Conservation (phyloP, 2,797 vertebrate genomes). For the Aphelocoma californica region DNA sequence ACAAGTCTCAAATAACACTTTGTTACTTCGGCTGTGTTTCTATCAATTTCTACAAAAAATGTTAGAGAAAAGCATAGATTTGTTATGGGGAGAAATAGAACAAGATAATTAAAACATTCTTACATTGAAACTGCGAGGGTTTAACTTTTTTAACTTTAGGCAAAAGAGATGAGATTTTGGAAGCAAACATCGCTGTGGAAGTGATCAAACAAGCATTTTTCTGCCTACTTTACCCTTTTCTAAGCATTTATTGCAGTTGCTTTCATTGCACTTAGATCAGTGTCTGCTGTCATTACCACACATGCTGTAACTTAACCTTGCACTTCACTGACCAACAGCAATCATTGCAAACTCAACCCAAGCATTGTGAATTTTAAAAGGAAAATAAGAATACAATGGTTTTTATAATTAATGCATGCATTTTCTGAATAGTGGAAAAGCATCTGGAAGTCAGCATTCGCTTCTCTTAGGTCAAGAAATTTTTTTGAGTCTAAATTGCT, state of each 20-base stretch:
- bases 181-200: neutral
- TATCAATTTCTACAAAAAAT: neutral
- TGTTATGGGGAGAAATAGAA: neutral
- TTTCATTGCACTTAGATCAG: neutral
- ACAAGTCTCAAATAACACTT: neutral
- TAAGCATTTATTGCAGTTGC: neutral
- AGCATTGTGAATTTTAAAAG: neutral
- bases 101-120: neutral
- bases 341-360: neutral
- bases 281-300: neutral
- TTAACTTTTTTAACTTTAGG: neutral
- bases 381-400: neutral
- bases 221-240: neutral
- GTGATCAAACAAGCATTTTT: neutral
- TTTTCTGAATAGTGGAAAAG: neutral
- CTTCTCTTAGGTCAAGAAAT: neutral
- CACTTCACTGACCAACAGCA: neutral
- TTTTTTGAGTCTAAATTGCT: neutral
- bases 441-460: neutral
- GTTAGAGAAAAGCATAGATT: neutral
- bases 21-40: neutral
- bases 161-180: neutral
- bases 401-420: neutral
- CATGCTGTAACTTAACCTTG: neutral
- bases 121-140: neutral